Conservation (phyloP, 1,140 invertebrate genomes). For the Lethrus apterus region DNA sequence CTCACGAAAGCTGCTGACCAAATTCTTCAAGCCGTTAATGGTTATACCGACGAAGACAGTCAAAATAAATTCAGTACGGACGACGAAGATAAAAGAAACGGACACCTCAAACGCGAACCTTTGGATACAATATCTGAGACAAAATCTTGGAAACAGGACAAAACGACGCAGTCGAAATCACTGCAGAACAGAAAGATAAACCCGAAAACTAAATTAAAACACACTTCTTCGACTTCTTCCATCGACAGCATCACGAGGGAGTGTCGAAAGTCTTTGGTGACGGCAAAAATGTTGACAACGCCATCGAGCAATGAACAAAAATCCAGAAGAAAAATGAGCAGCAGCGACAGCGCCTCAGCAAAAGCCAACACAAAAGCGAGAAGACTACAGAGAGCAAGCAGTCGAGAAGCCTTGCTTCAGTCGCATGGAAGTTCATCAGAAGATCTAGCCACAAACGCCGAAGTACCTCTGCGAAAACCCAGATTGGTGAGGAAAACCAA, state of each 20-base stretch:
- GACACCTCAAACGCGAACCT: slow-evolving; percentile 18
- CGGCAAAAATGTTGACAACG: slow-evolving; percentile 25
- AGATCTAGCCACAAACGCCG: slow-evolving; percentile 39
- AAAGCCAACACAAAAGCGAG: slow-evolving; percentile 40
- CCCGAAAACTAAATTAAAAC: slow-evolving; percentile 21
- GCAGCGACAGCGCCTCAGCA: slow-evolving; percentile 3
- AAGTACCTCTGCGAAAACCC: slow-evolving; percentile 35
- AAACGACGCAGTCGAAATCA: slow-evolving; percentile 23
- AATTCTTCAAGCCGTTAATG: slow-evolving; percentile 46
- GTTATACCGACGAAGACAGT: slow-evolving; percentile 45
- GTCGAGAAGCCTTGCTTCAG: slow-evolving; percentile 42
- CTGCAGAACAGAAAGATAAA: slow-evolving; percentile 13
- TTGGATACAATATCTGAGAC: slow-evolving; percentile 44
- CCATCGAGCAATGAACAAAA: slow-evolving; percentile 19
- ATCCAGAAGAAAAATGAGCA: slow-evolving; percentile 11
- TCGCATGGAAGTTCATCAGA: slow-evolving; percentile 46
- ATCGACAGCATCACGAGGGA: slow-evolving; percentile 37
- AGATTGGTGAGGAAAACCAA: slow-evolving; percentile 34
- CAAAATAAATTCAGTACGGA: slow-evolving; percentile 33
- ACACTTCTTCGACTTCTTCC: slow-evolving; percentile 41
- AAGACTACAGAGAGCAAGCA: slow-evolving; percentile 43
- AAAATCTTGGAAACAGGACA: slow-evolving; percentile 36
- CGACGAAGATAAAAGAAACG: slow-evolving; percentile 24
- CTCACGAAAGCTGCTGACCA: slow-evolving; percentile 47
- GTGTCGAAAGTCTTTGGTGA: no score